These are phyloP conservation scores for Abscondita cerata DNA, from an alignment of 2,888 invertebrate genomes.

Conservation along the genomic window DNA sequence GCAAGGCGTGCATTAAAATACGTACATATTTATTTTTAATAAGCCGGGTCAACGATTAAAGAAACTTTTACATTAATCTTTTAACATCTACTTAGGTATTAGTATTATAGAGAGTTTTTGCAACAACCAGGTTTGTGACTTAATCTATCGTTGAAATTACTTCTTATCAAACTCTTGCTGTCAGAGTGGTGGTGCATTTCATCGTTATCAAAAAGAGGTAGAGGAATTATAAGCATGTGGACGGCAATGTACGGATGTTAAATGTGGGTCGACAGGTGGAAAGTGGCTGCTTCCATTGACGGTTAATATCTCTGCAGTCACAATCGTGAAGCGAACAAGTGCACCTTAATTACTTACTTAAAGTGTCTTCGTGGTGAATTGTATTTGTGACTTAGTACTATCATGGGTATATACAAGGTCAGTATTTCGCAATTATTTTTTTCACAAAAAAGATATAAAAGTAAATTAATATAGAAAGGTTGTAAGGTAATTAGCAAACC, in stretches of 20 bases:
- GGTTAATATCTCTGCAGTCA: slow-evolving; percentile 38
- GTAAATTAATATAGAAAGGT: not conserved
- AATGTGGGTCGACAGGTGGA: slow-evolving; percentile 43
- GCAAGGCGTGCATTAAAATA: not conserved
- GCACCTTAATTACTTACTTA: slow-evolving; percentile 27
- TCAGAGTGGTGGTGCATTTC: too few species aligned
- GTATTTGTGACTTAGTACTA: slow-evolving; percentile 11
- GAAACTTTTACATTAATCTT: slow-evolving; percentile 8
- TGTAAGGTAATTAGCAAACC: too few species aligned
- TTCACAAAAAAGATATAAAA: not conserved
- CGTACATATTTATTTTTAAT: not conserved
- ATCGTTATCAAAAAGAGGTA: slow-evolving; percentile 38
- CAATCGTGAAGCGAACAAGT: slow-evolving; percentile 35
- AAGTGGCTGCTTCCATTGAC: slow-evolving; percentile 41
- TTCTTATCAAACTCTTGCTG: too few species aligned
- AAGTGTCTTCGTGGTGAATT: slow-evolving; percentile 4
- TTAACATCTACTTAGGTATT: not conserved
- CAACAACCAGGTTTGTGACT: slow-evolving; percentile 1
- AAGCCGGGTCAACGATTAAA: not conserved
- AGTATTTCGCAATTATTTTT: slow-evolving; percentile 1
- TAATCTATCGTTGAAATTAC: slow-evolving; percentile 14
- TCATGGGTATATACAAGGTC: slow-evolving; percentile 36
- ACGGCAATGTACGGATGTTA: slow-evolving; percentile 37
- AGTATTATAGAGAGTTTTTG: not conserved
- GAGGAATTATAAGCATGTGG: slow-evolving; percentile 37